phyloP scores from a whole-genome alignment of 2,113 vertebrate species.

The Rhinolophus ferrumequinum region DNA sequence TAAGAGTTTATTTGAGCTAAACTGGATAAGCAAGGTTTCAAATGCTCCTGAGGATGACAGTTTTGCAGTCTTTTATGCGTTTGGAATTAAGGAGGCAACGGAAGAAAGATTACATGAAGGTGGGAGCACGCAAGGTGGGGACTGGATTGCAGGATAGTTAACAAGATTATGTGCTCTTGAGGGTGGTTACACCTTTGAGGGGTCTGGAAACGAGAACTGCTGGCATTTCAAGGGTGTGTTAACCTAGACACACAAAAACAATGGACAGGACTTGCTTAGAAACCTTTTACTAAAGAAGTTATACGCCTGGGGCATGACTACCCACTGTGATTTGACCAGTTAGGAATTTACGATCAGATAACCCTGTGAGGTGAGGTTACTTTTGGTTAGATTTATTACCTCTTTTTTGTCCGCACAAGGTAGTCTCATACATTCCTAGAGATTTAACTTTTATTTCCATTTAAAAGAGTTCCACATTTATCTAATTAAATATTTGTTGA shows the following conservation, averaged over 20 bases:
- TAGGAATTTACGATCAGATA: no score
- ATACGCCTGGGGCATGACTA: background rate
- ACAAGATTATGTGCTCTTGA: background rate
- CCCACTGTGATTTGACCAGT: background rate
- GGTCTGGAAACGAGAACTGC: background rate
- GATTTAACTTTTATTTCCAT: conserved; percentile 5
- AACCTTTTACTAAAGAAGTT: background rate
- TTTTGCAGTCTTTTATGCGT: background rate
- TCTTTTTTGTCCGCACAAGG: background rate
- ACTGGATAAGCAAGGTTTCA: background rate
- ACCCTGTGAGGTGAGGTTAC: no score
- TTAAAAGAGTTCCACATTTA: conserved; percentile 2
- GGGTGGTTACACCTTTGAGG: background rate
- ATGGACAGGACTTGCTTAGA: background rate
- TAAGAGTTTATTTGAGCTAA: background rate
- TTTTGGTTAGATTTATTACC: no score
- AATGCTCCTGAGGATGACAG: background rate
- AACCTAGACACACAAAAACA: background rate
- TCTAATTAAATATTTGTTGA: conserved; percentile 1
- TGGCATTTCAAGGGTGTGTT: background rate
- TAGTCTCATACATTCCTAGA: background rate
- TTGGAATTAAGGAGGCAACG: background rate
- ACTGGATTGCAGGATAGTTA: background rate
- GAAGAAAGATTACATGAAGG: background rate
- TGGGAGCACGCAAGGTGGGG: background rate